phyloP scores from a whole-genome alignment of 2,113 vertebrate species.

The Heloderma charlesbogerti region DNA sequence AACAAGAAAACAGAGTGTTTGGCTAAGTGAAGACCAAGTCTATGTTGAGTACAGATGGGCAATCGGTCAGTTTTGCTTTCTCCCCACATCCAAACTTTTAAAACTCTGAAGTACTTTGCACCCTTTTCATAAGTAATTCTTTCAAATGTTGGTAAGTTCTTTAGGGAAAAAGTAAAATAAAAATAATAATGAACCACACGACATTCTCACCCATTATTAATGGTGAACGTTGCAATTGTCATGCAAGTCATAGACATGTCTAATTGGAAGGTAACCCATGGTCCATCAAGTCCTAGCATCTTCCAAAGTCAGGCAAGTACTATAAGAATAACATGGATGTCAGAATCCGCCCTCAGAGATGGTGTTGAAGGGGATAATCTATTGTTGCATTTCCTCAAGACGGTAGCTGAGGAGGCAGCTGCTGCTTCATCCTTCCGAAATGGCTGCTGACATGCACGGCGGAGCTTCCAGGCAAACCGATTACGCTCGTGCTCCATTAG shows the following conservation, averaged over 20 bases:
- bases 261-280: background rate
- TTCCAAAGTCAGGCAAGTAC: background rate
- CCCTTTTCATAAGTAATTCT: too few species aligned
- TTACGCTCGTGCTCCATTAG: slow-evolving; percentile 32
- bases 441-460: background rate
- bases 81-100: too few species aligned
- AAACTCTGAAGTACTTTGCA: too few species aligned
- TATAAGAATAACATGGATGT: background rate
- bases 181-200: too few species aligned
- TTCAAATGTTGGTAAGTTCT: too few species aligned
- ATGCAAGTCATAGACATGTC: too few species aligned
- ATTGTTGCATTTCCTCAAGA: background rate
- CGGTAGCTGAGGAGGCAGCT: background rate
- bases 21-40: background rate
- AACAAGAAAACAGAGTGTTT: background rate
- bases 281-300: background rate
- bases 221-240: background rate
- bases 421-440: slow-evolving; percentile 30
- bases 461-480: slow-evolving; percentile 6
- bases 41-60: background rate
- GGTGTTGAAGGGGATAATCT: slow-evolving; percentile 1
- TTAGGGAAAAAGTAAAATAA: too few species aligned
- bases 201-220: too few species aligned
- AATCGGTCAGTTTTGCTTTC: too few species aligned
- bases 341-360: background rate